These are phyloP conservation scores for Nesoenas mayeri DNA, from an alignment of 2,113 vertebrate species.

Conservation along the genomic window DNA sequence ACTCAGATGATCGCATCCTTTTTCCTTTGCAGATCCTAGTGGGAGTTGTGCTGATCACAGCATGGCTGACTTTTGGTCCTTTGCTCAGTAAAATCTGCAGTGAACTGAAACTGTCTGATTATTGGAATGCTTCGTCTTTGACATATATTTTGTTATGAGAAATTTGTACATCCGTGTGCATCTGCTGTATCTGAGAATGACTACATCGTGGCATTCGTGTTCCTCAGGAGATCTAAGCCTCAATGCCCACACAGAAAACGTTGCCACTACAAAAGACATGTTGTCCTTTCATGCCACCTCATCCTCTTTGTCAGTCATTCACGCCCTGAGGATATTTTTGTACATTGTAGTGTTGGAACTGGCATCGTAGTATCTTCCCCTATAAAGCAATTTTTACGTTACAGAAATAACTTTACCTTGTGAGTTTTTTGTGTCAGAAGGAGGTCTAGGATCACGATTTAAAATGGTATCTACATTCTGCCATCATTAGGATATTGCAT, in stretches of 20 bases:
- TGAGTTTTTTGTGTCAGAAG: not conserved
- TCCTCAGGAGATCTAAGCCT: conserved; percentile 6
- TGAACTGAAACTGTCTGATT: not conserved
- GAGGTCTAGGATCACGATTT: not conserved
- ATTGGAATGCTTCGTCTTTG: not conserved
- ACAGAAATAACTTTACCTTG: not conserved
- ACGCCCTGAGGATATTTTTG: conserved; percentile 26
- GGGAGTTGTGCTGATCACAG: not conserved
- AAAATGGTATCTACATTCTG: not conserved
- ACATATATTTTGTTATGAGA: not conserved
- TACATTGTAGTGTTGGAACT: not conserved
- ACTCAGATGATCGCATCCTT: not conserved
- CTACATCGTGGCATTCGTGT: not conserved
- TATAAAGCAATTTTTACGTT: not conserved
- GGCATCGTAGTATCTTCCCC: not conserved
- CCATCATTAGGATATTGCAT: not conserved
- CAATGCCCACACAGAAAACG: not conserved
- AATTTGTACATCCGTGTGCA: not conserved
- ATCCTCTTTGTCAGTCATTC: not conserved
- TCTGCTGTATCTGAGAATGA: not conserved
- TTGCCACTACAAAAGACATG: not conserved
- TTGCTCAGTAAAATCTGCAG: not conserved
- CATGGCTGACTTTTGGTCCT: not conserved
- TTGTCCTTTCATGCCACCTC: not conserved
- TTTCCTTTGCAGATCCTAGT: not conserved